Base-by-base conservation (phyloP, 2,113 vertebrate genomes). In the Epinephelus cyanopodus region DNA sequence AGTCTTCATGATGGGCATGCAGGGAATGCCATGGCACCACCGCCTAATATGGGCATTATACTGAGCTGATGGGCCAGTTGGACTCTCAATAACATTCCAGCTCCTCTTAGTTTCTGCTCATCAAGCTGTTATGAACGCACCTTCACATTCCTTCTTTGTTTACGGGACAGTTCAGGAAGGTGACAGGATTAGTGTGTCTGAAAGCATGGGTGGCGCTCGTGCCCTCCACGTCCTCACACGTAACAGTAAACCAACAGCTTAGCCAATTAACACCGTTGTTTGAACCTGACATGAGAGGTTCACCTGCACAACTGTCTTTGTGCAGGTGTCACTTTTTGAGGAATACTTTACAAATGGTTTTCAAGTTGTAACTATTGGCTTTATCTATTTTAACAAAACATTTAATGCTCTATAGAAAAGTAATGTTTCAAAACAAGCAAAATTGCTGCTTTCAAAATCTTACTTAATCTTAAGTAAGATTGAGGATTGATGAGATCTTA, bases 151-250 rank as follows among this genome's bases (percentile, higher is more conserved):
- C 74, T 84, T 66, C 14, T 29, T 29, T 85, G 84, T 86, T 85
- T 79, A 70, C 13, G 3, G 12, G 61, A 82, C n/a, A 52, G 61
- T 82, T 58, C 23, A 37, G 53, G 6, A 45, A 10, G 47, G 68
- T 88, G 77, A 66, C 47, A 18, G 74, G 72, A 85, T 92, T 82
- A 86, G 25, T 37, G 23, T 56, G 74, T 89, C 82, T 82, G 70
- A 82, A 48, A 69, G 37, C 5, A 70, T 54, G 72, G 86, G 83
- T 45, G 87, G 63, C 23, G 79, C 50, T 25, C 13, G 5, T 25
- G 4, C 12, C 42, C 17, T 76, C 37, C 79, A 76, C 47, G 0
- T 77, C 71, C 63, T 74, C 6, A 15, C n/a, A 29, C 68, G 47
- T 79, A 45, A 62, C 18, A 64, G n/a, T 48, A 11, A 78, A 63